These are phyloP conservation scores for Bujurquina vittata DNA, from an alignment of 2,113 vertebrate species.

Conservation along the genomic window DNA sequence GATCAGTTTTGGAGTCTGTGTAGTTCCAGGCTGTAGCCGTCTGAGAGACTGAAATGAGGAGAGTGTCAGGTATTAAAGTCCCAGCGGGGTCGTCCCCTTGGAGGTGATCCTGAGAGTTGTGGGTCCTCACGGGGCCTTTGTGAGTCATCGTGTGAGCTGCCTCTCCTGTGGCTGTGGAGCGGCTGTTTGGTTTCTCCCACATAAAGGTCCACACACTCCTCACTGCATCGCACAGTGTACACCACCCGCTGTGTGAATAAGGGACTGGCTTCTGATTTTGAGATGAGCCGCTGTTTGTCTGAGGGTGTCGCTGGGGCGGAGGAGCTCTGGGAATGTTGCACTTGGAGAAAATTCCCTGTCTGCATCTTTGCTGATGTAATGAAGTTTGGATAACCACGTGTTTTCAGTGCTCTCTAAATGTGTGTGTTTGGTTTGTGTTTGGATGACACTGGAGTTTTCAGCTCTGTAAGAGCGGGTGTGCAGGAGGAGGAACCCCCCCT, in stretches of 20 bases:
- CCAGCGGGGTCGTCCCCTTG: accelerated
- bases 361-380: neutral
- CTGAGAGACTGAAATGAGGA: neutral
- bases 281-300: neutral
- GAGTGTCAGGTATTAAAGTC: neutral
- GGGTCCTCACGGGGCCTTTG: accelerated
- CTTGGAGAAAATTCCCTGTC: neutral
- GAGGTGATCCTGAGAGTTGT: neutral
- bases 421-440: neutral
- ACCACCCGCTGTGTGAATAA: neutral
- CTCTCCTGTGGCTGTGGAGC: accelerated
- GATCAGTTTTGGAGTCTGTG: neutral
- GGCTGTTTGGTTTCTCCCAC: neutral
- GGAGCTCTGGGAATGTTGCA: accelerated
- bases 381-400: accelerated
- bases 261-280: no score
- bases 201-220: neutral
- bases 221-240: no score
- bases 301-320: neutral
- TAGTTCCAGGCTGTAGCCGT: neutral
- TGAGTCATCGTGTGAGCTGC: accelerated
- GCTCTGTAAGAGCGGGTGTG: neutral
- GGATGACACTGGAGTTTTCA: neutral
- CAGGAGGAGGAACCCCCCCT: no score
- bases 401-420: neutral